These are phyloP conservation scores for Diarsia rubi DNA, from an alignment of 2,888 invertebrate genomes.

Conservation along the genomic window DNA sequence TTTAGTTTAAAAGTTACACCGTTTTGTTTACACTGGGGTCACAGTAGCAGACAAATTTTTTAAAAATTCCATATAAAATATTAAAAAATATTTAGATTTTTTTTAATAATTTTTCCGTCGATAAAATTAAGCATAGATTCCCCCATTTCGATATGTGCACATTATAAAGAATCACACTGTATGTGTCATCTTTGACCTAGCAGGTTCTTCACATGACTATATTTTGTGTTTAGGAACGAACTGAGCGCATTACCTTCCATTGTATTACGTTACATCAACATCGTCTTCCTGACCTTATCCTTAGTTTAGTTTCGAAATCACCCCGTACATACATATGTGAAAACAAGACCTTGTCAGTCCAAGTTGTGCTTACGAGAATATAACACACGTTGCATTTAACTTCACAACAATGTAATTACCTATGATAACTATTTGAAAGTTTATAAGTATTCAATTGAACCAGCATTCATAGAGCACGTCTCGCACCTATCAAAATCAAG, in stretches of 20 bases:
- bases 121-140: too few species aligned
- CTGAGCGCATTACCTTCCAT: not conserved
- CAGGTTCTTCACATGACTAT: conserved; percentile 19
- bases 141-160: too few species aligned
- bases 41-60: too few species aligned
- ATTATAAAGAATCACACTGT: too few species aligned
- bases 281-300: not conserved
- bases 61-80: too few species aligned
- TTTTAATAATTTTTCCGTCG: too few species aligned
- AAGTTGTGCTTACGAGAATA: not conserved
- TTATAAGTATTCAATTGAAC: conserved; percentile 15
- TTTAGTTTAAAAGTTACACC: too few species aligned
- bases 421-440: conserved; percentile 40
- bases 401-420: conserved; percentile 2
- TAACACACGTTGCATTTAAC: not conserved
- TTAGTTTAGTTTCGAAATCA: not conserved
- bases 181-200: conserved; percentile 21
- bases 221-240: not conserved
- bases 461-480: conserved; percentile 16
- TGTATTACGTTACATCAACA: not conserved
- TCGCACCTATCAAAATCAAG: conserved; percentile 27
- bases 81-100: too few species aligned
- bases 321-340: not conserved
- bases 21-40: too few species aligned
- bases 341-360: not conserved